Conservation (phyloP, 2,113 vertebrate genomes). For the Nannospalax galili region DNA sequence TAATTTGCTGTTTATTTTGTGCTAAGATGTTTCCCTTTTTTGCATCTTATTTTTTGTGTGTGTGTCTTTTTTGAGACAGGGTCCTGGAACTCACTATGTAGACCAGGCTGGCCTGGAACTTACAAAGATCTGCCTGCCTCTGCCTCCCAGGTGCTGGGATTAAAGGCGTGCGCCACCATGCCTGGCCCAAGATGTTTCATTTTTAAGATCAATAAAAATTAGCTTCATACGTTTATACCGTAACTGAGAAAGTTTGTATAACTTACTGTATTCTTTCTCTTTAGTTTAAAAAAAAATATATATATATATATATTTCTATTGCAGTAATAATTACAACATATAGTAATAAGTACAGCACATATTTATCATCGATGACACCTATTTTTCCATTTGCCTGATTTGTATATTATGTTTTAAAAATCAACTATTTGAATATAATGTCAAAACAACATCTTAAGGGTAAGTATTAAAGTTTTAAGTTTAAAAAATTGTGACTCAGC, state of each 20-base stretch:
- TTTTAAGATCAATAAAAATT: constrained; percentile 51
- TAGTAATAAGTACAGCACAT: too few species aligned
- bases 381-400: constrained; percentile 29
- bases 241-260: constrained; percentile 7
- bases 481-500: neutral
- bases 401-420: constrained; percentile 22
- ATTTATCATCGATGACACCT: too few species aligned
- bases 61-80: neutral
- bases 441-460: constrained; percentile 36
- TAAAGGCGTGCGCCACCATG: too few species aligned
- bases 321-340: neutral
- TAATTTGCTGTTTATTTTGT: neutral
- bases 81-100: too few species aligned
- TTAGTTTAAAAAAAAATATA: neutral
- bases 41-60: neutral
- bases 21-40: neutral
- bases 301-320: neutral
- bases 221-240: neutral
- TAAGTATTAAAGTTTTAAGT: constrained; percentile 28
- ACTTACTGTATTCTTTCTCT: constrained; percentile 2
- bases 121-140: too few species aligned
- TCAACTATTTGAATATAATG: constrained; percentile 21
- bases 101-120: too few species aligned
- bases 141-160: too few species aligned
- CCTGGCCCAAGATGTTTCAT: too few species aligned